Conservation (phyloP, 2,113 vertebrate species). For the Scomber scombrus region DNA sequence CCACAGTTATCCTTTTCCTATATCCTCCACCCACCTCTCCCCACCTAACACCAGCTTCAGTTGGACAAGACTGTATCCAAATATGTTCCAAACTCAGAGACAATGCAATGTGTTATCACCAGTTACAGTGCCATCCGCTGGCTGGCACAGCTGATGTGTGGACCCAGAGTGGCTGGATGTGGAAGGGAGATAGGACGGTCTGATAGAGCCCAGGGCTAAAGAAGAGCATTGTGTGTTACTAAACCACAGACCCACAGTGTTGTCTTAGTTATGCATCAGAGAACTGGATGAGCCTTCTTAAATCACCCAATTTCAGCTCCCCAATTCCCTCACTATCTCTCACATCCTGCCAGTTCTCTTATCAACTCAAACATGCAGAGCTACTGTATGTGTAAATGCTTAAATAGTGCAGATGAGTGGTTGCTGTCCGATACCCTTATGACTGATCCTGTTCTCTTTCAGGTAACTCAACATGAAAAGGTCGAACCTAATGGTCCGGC, state of each 20-base stretch:
- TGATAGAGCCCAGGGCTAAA: constrained; percentile 71
- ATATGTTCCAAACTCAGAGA: constrained; percentile 56
- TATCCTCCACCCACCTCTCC: neutral
- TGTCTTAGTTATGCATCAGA: constrained; percentile 82
- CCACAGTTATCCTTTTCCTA: neutral
- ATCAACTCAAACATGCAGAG: constrained; percentile 57
- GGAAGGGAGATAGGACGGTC: constrained; percentile 67
- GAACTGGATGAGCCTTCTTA: constrained; percentile 67
- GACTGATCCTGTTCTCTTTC: constrained; percentile 29
- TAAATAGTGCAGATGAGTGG: constrained; percentile 29
- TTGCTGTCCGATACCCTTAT: constrained; percentile 33
- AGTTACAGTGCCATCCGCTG: constrained; percentile 72
- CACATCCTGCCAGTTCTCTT: constrained; percentile 55
- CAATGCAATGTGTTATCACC: constrained; percentile 73
- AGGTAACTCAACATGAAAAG: constrained; percentile 28
- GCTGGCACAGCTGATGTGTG: constrained; percentile 65
- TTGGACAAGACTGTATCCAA: constrained; percentile 54
- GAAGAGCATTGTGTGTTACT: constrained; percentile 58
- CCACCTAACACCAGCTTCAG: constrained; percentile 44
- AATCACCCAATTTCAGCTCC: constrained; percentile 57
- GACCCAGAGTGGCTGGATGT: constrained; percentile 68
- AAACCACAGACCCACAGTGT: constrained; percentile 60
- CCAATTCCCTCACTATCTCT: constrained; percentile 58
- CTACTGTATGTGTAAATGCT: constrained; percentile 41
- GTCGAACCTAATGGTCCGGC: constrained; percentile 33